These are phyloP conservation scores for Squalus acanthias DNA, from an alignment of 2,797 vertebrate genomes.

Conservation along the genomic window DNA sequence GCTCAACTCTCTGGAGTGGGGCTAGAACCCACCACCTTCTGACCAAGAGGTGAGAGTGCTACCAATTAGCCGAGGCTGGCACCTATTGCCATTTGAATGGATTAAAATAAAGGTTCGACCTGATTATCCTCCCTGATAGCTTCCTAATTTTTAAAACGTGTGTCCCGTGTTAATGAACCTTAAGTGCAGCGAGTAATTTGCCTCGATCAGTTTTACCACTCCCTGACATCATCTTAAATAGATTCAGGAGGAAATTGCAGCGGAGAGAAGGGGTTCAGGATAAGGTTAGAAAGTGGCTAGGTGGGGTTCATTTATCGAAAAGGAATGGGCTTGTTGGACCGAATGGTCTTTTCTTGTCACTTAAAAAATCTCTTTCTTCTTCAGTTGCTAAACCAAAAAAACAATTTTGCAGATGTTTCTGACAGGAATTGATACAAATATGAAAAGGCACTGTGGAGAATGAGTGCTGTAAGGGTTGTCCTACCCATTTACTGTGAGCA, in stretches of 20 bases:
- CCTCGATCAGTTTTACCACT: background rate
- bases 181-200: background rate
- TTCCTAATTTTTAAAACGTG: background rate
- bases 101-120: background rate
- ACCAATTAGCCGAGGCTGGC: background rate
- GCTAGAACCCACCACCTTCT: background rate
- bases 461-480: background rate
- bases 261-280: background rate
- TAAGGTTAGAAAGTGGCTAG: background rate
- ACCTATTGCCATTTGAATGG: background rate
- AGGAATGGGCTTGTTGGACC: background rate
- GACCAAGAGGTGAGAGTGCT: background rate
- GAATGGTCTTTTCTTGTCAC: background rate
- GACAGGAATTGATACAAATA: background rate
- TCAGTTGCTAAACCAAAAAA: background rate
- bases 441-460: constrained; percentile 1
- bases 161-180: background rate
- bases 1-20: background rate
- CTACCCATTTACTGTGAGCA: background rate
- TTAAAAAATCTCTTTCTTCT: background rate
- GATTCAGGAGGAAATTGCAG: background rate
- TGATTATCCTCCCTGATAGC: background rate
- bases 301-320: background rate
- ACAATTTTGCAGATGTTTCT: background rate
- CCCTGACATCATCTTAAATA: background rate